Conservation (phyloP, 2,888 invertebrate genomes). For the Ormyrus pomaceus region DNA sequence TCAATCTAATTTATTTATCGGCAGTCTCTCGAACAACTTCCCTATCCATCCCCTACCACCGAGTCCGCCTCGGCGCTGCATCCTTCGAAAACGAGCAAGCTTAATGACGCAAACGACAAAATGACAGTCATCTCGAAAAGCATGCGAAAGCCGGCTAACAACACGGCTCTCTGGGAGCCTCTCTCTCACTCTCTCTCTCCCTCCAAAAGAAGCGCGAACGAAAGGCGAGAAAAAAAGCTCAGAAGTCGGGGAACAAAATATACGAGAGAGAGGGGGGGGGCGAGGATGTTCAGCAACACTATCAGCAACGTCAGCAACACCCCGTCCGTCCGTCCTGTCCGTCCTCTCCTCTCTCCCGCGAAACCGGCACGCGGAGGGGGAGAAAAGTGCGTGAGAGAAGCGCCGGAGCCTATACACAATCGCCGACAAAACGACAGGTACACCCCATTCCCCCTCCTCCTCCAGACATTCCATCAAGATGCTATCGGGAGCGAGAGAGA, state of each 20-base stretch:
- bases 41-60: too few relatives aligned
- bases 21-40: too few relatives aligned
- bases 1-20: too few relatives aligned
- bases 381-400: constrained; percentile 45
- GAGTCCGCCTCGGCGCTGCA: too few relatives aligned
- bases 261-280: constrained; percentile 1
- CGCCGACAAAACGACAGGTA: constrained; percentile 72
- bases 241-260: constrained; percentile 20
- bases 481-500: constrained; percentile 65
- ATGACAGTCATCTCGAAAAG: constrained; percentile 50
- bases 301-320: constrained; percentile 50
- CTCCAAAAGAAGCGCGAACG: background rate
- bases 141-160: constrained; percentile 33
- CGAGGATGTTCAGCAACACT: constrained; percentile 47
- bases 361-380: too few relatives aligned
- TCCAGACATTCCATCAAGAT: constrained; percentile 74
- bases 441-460: constrained; percentile 62
- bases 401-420: constrained; percentile 51
- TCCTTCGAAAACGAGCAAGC: background rate
- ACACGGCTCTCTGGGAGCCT: background rate
- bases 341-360: too few relatives aligned
- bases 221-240: constrained; percentile 11
- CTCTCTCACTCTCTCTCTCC: too few relatives aligned
- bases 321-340: background rate
- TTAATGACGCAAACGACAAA: constrained; percentile 45